Percentiles rank a stretch among this genome's conserved stretches.
These are phyloP conservation scores for Archips crataeganus DNA, from an alignment of 2,888 invertebrate species.

Conservation along the genomic window DNA sequence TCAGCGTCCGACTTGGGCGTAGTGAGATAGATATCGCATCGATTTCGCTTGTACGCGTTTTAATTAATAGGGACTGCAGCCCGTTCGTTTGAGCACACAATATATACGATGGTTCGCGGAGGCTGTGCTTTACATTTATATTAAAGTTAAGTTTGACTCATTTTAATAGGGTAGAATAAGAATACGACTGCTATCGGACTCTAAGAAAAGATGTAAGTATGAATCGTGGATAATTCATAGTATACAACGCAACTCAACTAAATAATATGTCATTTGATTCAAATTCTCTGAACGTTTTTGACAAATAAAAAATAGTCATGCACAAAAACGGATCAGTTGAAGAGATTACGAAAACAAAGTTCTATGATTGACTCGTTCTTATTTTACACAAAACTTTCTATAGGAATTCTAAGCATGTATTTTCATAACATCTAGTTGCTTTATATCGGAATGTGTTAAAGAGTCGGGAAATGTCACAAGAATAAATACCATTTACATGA, in stretches of 20 bases:
- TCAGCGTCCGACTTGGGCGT: too few relatives aligned
- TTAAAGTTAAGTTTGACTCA: conserved; percentile 9
- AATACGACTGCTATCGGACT: conserved; percentile 21
- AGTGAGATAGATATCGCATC: too few relatives aligned
- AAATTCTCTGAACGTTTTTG: too few relatives aligned
- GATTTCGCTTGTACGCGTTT: too few relatives aligned
- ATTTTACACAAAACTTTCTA: neutral
- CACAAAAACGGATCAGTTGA: neutral
- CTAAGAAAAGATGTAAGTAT: neutral
- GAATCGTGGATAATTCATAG: neutral
- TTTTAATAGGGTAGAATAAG: neutral
- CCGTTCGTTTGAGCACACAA: neutral
- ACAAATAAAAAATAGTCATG: neutral
- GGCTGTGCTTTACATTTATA: conserved; percentile 3
- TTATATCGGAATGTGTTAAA: neutral
- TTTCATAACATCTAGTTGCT: neutral
- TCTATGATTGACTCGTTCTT: neutral
- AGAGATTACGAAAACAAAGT: neutral
- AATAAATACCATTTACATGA: neutral
- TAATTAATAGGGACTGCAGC: neutral
- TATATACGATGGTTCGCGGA: neutral
- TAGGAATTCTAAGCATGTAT: neutral
- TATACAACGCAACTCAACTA: neutral
- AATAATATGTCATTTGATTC: too few relatives aligned
- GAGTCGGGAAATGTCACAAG: neutral